Evolutionary conservation across 2,888 invertebrate genomes (phyloP).

Genomic region (Altica lythri): DNA sequence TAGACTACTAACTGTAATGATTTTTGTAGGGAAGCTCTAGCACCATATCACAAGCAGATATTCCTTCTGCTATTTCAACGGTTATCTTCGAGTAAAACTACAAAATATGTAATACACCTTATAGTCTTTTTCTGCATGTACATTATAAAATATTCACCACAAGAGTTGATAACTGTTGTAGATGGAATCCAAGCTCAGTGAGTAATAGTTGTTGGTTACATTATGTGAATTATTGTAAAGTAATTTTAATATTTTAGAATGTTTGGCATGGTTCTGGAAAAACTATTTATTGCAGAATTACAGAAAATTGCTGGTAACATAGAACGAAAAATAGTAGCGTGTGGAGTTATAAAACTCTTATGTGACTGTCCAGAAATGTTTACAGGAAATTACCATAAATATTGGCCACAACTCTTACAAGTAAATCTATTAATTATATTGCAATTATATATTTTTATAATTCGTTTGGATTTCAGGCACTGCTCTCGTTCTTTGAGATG

Average conservation of each 20-base stretch:
- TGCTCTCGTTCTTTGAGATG: conserved; percentile 87
- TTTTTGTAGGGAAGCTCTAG: conserved; percentile 69
- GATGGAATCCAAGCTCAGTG: conserved; percentile 86
- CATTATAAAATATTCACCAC: conserved; percentile 79
- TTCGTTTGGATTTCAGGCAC: conserved; percentile 60
- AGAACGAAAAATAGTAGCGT: conserved; percentile 89
- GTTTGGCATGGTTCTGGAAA: conserved; percentile 95
- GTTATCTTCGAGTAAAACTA: conserved; percentile 90
- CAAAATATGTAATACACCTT: conserved; percentile 89
- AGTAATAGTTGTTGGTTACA: conserved; percentile 48
- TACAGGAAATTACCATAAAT: conserved; percentile 68
- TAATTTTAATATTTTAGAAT: conserved; percentile 64
- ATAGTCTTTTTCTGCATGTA: conserved; percentile 91
- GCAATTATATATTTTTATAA: background rate
- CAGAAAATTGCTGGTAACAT: conserved; percentile 82
- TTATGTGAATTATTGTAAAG: conserved; percentile 9
- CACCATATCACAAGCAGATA: conserved; percentile 81
- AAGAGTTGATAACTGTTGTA: conserved; percentile 73
- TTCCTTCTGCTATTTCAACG: conserved; percentile 93
- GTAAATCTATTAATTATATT: conserved; percentile 53
- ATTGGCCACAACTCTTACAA: conserved; percentile 67
- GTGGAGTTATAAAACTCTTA: conserved; percentile 85
- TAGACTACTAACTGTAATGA: conserved; percentile 1
- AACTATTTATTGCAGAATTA: conserved; percentile 82
- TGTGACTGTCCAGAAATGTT: conserved; percentile 75